phyloP scores from a whole-genome alignment of 2,797 vertebrate genomes.

The Chlorospingus flavigularis region DNA sequence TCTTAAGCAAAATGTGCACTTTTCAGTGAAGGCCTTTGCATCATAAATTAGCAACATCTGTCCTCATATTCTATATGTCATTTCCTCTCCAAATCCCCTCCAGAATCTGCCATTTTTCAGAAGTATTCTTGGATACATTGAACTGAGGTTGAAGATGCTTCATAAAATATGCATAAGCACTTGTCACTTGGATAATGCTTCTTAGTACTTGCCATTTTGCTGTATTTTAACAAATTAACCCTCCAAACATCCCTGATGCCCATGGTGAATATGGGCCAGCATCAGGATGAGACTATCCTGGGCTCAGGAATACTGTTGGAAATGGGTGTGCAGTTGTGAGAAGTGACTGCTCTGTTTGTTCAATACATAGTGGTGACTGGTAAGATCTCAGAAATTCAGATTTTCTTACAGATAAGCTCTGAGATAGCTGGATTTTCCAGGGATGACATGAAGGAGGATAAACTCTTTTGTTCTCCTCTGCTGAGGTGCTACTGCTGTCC shows the following conservation, averaged over 20 bases:
- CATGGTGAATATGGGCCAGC: background rate
- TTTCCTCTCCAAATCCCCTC: conserved; percentile 65
- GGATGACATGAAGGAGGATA: background rate
- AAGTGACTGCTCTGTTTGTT: background rate
- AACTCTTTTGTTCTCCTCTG: background rate
- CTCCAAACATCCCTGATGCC: background rate
- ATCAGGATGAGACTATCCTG: rapidly evolving
- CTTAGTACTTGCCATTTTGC: background rate
- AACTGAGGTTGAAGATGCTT: conserved; percentile 48
- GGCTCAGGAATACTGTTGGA: background rate
- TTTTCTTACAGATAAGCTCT: background rate
- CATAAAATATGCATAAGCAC: conserved; percentile 66
- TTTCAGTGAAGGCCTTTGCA: conserved; percentile 55
- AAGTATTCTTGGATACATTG: conserved; percentile 63
- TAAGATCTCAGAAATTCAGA: background rate
- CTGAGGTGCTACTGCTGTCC: background rate
- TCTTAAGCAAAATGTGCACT: conserved; percentile 62
- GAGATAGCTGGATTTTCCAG: background rate
- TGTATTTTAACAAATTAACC: conserved; percentile 8
- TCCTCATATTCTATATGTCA: conserved; percentile 64
- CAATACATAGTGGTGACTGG: background rate
- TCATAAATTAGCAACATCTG: conserved; percentile 64
- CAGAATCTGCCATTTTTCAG: conserved; percentile 53
- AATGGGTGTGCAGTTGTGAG: background rate
- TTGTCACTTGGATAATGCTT: conserved; percentile 1